Percentiles rank a stretch among this genome's conserved stretches.
These are phyloP conservation scores for Dendrophyllia cribrosa DNA, from an alignment of 64 coral and sea anemone genomes.

Conservation along the genomic window DNA sequence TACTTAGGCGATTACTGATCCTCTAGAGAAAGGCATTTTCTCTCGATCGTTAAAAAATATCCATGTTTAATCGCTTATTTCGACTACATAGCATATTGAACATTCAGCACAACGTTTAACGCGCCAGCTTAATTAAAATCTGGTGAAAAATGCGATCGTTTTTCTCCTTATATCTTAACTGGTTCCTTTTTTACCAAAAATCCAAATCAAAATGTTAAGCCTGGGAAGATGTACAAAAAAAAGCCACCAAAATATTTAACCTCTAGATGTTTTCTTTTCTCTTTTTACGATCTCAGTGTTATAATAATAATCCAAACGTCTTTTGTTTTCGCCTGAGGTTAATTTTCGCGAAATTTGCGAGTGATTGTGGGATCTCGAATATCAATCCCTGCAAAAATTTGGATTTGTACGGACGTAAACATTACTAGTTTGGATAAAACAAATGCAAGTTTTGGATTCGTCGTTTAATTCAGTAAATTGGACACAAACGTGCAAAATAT, in stretches of 20 bases:
- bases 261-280: too few relatives aligned
- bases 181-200: not conserved
- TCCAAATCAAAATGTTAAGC: not conserved
- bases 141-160: not conserved
- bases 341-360: too few relatives aligned
- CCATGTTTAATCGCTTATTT: not conserved
- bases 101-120: not conserved
- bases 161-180: not conserved
- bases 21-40: not conserved
- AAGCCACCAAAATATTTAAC: not conserved
- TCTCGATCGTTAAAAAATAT: not conserved
- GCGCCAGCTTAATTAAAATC: not conserved
- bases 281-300: too few relatives aligned
- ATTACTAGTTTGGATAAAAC: not conserved
- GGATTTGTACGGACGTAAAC: too few relatives aligned
- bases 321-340: too few relatives aligned
- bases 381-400: too few relatives aligned
- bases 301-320: too few relatives aligned
- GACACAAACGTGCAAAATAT: not conserved
- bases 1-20: too few relatives aligned
- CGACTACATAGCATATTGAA: not conserved
- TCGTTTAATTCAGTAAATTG: not conserved
- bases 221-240: not conserved
- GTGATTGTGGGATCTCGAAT: too few relatives aligned
- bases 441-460: not conserved